Evolutionary conservation across 2,113 vertebrate species (phyloP), one percentile per base, ranked within the genome.

Genomic region (Esox niger): DNA sequence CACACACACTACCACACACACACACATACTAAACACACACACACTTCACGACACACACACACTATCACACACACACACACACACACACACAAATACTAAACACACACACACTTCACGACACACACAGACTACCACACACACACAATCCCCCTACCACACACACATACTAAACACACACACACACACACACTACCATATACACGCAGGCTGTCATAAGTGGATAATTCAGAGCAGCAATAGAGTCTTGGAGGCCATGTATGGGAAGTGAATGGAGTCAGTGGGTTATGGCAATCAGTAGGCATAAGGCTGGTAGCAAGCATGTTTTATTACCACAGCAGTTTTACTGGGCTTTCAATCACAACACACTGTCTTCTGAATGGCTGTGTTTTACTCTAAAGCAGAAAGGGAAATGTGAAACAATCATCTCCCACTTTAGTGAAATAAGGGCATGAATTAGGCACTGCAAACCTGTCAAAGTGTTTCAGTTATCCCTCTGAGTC

Each of bases 201-300:
- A n/a, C n/a, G n/a, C n/a, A n/a, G n/a, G n/a, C n/a, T n/a, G n/a
- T n/a, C n/a, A 55, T 25, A 57, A 66, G 29, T 27, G 23, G 58
- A 74, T 82, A 70, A 79, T 71, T 74, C 59, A 71, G 13, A 2
- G 3, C 57, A 47, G 73, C 66, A 70, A 71, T 20, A 64, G 29
- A 3, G 74, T 29, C 49, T 72, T 58, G 78, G 79, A 71, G 15
- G 66, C 76, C 76, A 20, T 21, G 27, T 73, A 78, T 76, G 46
- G 76, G 32, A 56, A 27, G 57, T 56, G 17, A 21, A 62, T 57
- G 29, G 27, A 27, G 4, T 68, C 33, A 74, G 62, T 70, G 65
- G 66, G 78, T 68, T 75, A 43, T 43, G 17, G 0, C 43, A 20
- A 46, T 26, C 61, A 13, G 4, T 43, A 4, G 4, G 21, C 6